Evolutionary conservation across 2,888 invertebrate genomes (phyloP).

Genomic region (Loripinus fragilis): DNA sequence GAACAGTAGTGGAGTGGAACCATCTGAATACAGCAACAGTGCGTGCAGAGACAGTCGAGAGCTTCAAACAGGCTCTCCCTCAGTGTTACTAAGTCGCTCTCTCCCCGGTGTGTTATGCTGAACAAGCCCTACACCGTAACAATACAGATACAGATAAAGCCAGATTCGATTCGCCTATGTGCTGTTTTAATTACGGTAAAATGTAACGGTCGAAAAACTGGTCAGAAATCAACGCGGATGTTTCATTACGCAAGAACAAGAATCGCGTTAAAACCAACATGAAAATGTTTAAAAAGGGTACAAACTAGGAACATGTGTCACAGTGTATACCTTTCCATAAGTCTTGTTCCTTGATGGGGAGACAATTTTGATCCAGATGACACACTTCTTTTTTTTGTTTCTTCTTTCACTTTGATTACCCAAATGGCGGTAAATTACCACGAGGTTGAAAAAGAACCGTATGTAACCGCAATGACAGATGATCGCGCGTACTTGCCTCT

Average conservation of each 20-base stretch:
- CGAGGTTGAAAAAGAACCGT: background rate
- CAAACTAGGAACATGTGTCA: too few species aligned
- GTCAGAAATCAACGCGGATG: background rate
- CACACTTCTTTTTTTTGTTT: background rate
- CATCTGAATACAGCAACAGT: too few species aligned
- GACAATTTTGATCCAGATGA: background rate
- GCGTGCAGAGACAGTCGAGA: too few species aligned
- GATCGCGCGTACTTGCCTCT: too few species aligned
- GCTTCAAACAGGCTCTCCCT: too few species aligned
- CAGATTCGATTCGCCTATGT: background rate
- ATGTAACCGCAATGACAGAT: too few species aligned
- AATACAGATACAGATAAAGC: too few species aligned
- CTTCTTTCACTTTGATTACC: conserved; percentile 17
- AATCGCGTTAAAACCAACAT: background rate
- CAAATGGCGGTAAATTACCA: conserved; percentile 19
- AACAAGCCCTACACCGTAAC: too few species aligned
- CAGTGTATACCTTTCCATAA: background rate
- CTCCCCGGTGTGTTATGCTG: too few species aligned
- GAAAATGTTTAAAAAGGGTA: background rate
- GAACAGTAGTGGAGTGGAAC: too few species aligned
- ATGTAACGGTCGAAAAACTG: background rate
- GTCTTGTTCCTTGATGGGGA: background rate
- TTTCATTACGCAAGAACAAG: background rate
- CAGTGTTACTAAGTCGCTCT: too few species aligned
- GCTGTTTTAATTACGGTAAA: background rate